phyloP scores from a whole-genome alignment of 2,797 vertebrate genomes.

The Amazona finschi region DNA sequence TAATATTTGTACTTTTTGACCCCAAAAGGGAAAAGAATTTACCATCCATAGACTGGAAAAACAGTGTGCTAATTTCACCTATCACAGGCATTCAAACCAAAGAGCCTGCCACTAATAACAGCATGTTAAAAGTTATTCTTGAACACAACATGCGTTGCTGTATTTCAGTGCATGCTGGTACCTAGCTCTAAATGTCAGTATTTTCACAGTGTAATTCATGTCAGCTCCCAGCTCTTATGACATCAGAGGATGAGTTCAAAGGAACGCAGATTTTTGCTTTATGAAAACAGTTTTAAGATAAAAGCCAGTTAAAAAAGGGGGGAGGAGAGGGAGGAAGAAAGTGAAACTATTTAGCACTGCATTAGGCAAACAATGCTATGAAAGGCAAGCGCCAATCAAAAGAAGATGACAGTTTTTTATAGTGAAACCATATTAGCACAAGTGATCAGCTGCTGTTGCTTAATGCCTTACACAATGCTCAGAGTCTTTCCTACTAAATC shows the following conservation, averaged over 20 bases:
- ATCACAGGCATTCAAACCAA: conserved; percentile 21
- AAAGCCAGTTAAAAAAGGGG: not conserved
- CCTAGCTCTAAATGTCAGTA: conserved; percentile 24
- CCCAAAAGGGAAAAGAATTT: conserved; percentile 70
- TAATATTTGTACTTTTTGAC: conserved; percentile 64
- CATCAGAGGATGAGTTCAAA: conserved; percentile 53
- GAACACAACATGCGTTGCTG: not conserved
- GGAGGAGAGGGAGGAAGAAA: not conserved
- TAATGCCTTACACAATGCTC: not conserved
- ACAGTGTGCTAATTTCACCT: conserved; percentile 57
- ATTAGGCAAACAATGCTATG: not conserved
- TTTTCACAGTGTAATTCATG: conserved; percentile 55
- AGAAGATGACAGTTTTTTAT: conserved; percentile 6
- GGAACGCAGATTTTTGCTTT: not conserved
- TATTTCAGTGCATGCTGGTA: conserved; percentile 32
- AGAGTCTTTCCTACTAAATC: not conserved
- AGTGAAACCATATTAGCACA: not conserved
- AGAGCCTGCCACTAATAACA: conserved; percentile 49
- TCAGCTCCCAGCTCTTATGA: conserved; percentile 18
- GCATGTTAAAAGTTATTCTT: not conserved
- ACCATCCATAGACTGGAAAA: conserved; percentile 59
- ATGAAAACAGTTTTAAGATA: conserved; percentile 34
- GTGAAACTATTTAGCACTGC: not conserved
- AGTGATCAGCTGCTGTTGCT: not conserved
- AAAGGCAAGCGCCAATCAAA: conserved; percentile 31